phyloP scores from a whole-genome alignment of 2,888 invertebrate genomes.

The Lycia hirtaria region DNA sequence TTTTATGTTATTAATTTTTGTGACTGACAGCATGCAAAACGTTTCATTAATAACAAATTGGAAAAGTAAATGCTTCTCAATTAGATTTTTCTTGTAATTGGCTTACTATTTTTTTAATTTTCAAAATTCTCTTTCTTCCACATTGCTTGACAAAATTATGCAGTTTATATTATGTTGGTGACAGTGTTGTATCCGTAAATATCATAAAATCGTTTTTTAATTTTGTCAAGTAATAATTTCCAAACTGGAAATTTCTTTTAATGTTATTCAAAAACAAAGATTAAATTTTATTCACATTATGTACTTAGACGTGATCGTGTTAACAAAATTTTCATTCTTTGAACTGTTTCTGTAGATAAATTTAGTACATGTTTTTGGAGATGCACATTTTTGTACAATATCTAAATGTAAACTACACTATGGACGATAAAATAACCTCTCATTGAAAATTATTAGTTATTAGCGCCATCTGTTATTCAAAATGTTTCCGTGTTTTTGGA shows the following conservation, averaged over 20 bases:
- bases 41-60: slow-evolving; percentile 61
- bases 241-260: slow-evolving; percentile 46
- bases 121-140: slow-evolving; percentile 64
- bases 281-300: slow-evolving; percentile 49
- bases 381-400: slow-evolving; percentile 57
- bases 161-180: not conserved
- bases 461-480: slow-evolving; percentile 11
- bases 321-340: slow-evolving; percentile 67
- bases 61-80: slow-evolving; percentile 65
- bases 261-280: slow-evolving; percentile 30
- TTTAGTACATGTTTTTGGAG: slow-evolving; percentile 71
- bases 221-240: slow-evolving; percentile 54
- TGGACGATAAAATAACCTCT: not conserved
- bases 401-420: slow-evolving; percentile 36
- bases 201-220: slow-evolving; percentile 34
- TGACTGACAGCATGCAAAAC: slow-evolving; percentile 82
- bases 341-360: slow-evolving; percentile 73
- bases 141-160: slow-evolving; percentile 54
- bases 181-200: not conserved
- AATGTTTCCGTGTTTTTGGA: slow-evolving; percentile 41
- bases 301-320: slow-evolving; percentile 82
- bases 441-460: not conserved
- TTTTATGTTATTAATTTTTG: slow-evolving; percentile 72
- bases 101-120: slow-evolving; percentile 68
- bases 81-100: slow-evolving; percentile 76